These are phyloP conservation scores for Andinoacara biseriatus DNA, from an alignment of 2,113 vertebrate genomes.

Conservation along the genomic window DNA sequence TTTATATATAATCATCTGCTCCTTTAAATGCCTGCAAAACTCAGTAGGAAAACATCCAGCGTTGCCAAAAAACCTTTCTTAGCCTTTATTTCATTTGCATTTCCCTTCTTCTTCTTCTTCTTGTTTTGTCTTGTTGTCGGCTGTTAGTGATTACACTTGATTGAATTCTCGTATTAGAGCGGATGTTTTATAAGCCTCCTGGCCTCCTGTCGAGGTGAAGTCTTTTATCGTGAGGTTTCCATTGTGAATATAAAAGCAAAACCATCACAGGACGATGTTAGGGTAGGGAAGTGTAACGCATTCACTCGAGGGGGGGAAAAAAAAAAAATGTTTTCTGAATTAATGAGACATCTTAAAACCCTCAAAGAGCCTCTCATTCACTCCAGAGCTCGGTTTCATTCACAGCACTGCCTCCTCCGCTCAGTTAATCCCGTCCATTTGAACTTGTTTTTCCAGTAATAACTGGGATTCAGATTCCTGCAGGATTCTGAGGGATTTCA, in stretches of 20 bases:
- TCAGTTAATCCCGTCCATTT: not conserved
- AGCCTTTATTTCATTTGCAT: conserved; percentile 3
- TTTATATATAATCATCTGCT: not conserved
- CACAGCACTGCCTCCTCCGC: not conserved
- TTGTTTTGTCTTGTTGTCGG: not conserved
- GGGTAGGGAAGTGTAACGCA: not conserved
- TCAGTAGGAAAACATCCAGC: not conserved
- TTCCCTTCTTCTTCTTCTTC: not conserved
- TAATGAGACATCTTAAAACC: conserved; percentile 4
- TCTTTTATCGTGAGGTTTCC: conserved; percentile 9
- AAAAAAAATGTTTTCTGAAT: not conserved
- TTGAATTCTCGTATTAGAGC: not conserved
- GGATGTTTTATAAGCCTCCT: conserved; percentile 1
- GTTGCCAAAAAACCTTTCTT: not conserved
- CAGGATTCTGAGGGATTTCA: not conserved
- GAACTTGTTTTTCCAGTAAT: not conserved
- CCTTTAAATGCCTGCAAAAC: not conserved
- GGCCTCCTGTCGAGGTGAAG: conserved; percentile 7
- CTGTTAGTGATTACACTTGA: conserved; percentile 2
- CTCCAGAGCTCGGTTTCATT: not conserved
- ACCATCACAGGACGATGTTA: not conserved
- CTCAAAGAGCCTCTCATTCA: not conserved
- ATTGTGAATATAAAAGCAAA: conserved; percentile 8
- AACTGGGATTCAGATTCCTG: not conserved
- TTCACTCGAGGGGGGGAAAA: not conserved